A percentile compares a stretch with the other conserved stretches of the same genome.
Evolutionary conservation across 2,888 invertebrate species (phyloP).

Genomic region (Pandemis heparana): DNA sequence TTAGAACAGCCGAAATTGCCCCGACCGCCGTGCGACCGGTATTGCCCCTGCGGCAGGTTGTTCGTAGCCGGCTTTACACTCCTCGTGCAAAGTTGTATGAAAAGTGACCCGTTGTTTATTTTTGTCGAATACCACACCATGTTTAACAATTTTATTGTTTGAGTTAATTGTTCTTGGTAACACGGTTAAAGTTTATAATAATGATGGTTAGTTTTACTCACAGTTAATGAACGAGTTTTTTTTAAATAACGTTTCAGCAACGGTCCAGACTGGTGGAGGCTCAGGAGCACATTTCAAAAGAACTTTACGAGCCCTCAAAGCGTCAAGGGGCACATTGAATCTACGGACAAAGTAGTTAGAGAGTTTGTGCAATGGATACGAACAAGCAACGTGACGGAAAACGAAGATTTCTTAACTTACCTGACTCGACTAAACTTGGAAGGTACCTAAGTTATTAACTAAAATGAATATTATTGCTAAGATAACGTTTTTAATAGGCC

Average conservation of each 20-base stretch:
- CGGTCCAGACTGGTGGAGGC: slow-evolving; percentile 92
- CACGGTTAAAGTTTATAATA: no score
- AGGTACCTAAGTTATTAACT: slow-evolving; percentile 81
- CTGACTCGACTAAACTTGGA: slow-evolving; percentile 91
- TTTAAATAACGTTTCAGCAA: slow-evolving; percentile 86
- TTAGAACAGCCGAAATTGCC: no score
- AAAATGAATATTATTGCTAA: no score
- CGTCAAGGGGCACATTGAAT: slow-evolving; percentile 88
- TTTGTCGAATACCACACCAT: no score
- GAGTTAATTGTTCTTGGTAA: no score
- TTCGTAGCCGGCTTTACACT: no score
- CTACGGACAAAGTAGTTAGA: slow-evolving; percentile 87
- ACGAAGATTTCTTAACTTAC: slow-evolving; percentile 88
- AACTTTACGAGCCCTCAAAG: slow-evolving; percentile 90
- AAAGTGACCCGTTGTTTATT: no score
- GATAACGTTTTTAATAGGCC: no score
- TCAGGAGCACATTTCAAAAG: slow-evolving; percentile 92
- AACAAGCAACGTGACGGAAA: slow-evolving; percentile 53
- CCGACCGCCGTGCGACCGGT: no score
- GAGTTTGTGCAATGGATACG: slow-evolving; percentile 87
- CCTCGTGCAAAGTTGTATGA: no score
- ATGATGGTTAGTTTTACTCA: background rate
- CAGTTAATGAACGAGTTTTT: background rate
- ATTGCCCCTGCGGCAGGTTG: no score
- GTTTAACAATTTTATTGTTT: no score